Conservation (phyloP, 2,888 invertebrate genomes). For the Ormyrus thymus region DNA sequence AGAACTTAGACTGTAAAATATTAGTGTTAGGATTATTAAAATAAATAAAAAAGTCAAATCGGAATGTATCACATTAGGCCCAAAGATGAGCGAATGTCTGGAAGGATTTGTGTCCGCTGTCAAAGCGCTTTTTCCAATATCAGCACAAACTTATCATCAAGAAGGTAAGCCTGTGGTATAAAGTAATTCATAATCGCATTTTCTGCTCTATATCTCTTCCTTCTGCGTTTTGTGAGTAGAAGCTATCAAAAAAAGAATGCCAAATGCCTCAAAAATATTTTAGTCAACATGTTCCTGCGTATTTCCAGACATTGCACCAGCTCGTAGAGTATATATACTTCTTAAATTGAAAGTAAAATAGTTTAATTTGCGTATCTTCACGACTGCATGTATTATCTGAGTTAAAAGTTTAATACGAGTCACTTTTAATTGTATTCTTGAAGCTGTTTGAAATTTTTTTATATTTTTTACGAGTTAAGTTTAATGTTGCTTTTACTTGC, state of each 20-base stretch:
- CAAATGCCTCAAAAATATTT: slow-evolving; percentile 22
- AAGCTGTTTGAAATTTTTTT: background rate
- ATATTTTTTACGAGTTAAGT: too few relatives aligned
- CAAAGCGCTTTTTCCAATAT: slow-evolving; percentile 74
- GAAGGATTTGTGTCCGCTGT: slow-evolving; percentile 74
- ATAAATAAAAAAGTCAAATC: slow-evolving; percentile 68
- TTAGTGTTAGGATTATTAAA: slow-evolving; percentile 65
- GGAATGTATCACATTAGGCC: slow-evolving; percentile 71
- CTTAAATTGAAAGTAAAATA: slow-evolving; percentile 17
- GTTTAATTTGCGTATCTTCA: slow-evolving; percentile 26
- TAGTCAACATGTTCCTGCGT: slow-evolving; percentile 26
- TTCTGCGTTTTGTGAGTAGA: slow-evolving; percentile 62
- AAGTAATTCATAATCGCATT: slow-evolving; percentile 66
- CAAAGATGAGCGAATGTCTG: slow-evolving; percentile 74
- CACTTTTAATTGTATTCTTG: slow-evolving; percentile 5
- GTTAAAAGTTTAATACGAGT: background rate
- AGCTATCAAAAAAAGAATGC: slow-evolving; percentile 46
- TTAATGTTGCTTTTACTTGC: too few relatives aligned
- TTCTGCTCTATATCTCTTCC: slow-evolving; percentile 63
- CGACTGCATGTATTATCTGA: slow-evolving; percentile 32
- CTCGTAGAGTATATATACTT: slow-evolving; percentile 33
- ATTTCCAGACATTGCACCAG: slow-evolving; percentile 53
- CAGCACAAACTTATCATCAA: slow-evolving; percentile 73
- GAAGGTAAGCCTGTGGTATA: slow-evolving; percentile 72
- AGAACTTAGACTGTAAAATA: slow-evolving; percentile 49